Base-by-base conservation (phyloP, 2,888 invertebrate species). In the Linnaemya vulpina region DNA sequence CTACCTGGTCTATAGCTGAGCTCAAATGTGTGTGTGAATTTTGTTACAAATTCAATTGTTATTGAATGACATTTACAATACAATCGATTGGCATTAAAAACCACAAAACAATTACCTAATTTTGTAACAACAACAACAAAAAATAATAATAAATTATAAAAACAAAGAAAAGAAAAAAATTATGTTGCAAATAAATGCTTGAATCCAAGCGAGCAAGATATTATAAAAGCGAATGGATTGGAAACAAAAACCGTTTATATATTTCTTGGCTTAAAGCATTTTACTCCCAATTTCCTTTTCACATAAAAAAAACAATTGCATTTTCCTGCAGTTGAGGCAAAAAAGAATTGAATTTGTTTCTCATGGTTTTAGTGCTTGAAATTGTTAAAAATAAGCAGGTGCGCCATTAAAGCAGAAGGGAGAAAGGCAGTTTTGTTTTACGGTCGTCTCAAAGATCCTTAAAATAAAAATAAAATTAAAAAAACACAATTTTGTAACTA, bases 21-120 rank as follows among this genome's bases (percentile, higher is more conserved):
- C 55, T 40, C 49, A 58, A 82, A 15, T 49, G 11, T 51, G 11
- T 51, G 46, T 63, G 49, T 80, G 67, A 79, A 73, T 67, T 79
- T 35, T 25, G 79, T 68, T 83, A 75, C 38, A 25, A 78, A 70
- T 71, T 51, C 67, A 80, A 68, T 71, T 77, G 82, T 74, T 67
- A 55, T 74, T 76, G 80, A 86, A 68, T 75, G 81, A 67, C 85
- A 85, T 75, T 78, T 82, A 75, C 86, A 76, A 77, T 51, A 80
- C 67, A 83, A 79, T 53, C 58, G 60, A 65, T 62, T 83, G 79
- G 58, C 83, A 77, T 80, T 74, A 83, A 74, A 80, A 80, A 83
- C 80, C 73, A 74, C 76, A 67, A 81, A 74, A 86, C 80, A 83
- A 86, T 80, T 83, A 83, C 86, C 83, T 77, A 76, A 86, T 79